Base-by-base conservation (phyloP, 2,113 vertebrate genomes). In the Melanotaenia duboulayi region DNA sequence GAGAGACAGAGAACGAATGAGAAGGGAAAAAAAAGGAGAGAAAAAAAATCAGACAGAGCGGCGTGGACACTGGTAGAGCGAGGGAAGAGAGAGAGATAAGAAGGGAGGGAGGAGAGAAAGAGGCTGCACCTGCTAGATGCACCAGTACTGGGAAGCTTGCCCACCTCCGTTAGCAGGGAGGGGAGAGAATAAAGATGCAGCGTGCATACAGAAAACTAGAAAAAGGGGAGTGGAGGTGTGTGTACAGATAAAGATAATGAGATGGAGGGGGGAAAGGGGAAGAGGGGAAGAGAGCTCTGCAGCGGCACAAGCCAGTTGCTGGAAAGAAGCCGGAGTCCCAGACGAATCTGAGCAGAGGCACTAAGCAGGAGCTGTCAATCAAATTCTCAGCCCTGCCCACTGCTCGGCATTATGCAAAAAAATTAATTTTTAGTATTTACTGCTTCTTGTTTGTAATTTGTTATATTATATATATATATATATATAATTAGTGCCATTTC, bases 71-170 rank as follows among this genome's bases (percentile, higher is more conserved):
- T 82, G 87, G 70, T 52, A 17, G 78, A 86, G 82, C 68, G 11
- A 78, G 69, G 39, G 65, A 52, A 4, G 49, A 74, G 80, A 87
- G 83, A 71, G 70, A 89, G 84, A 71, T 92, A 56, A 90, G 37
- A 56, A 40, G 76, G 25, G 85, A 58, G 91, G 87, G 80, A 91
- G 93, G 82, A 92, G 57, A 76, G 86, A 58, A 81, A 91, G 94
- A 84, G 80, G 75, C 77, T 90, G 89, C 88, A 91, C 89, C 90
- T 91, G 88, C 86, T 91, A 79, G 81, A 84, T 91, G 86, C 88
- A 86, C 83, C 83, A 90, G 85, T 51, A 25, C 79, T 89, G 88
- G 90, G 90, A 90, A 90, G 65, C 71, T 49, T 87, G 85, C 86
- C 90, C 86, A 84, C 80, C 88, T 90, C 90, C 73, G 83, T 82